These are phyloP conservation scores for Pristionchus pacificus DNA, from an alignment of 1,140 invertebrate species.

Conservation along the genomic window DNA sequence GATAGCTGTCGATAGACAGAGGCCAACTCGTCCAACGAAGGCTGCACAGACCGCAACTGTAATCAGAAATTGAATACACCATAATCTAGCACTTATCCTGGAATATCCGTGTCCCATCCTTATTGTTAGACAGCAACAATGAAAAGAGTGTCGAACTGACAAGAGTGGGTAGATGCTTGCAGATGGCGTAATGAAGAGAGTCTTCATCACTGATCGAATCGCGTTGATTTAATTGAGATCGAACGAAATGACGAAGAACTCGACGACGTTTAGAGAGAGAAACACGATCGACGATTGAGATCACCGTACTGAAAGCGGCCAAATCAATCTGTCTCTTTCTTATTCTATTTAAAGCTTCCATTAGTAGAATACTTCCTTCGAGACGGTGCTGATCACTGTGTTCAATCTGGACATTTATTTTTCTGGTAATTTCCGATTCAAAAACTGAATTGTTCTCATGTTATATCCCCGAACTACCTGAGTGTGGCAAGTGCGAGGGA, in stretches of 20 bases:
- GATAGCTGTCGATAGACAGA: constrained; percentile 39
- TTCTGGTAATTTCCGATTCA: too few species aligned
- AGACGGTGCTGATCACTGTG: too few species aligned
- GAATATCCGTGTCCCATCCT: too few species aligned
- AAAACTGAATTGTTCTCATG: not conserved
- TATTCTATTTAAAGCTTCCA: too few species aligned
- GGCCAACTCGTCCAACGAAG: not conserved
- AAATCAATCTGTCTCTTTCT: too few species aligned
- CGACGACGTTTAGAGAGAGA: constrained; percentile 11
- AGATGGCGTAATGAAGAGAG: constrained; percentile 15
- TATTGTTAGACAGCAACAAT: too few species aligned
- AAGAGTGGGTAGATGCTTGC: constrained; percentile 20
- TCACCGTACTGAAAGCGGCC: constrained; percentile 13
- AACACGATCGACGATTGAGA: constrained; percentile 36
- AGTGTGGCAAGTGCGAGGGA: constrained; percentile 29
- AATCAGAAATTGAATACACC: too few species aligned
- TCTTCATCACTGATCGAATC: constrained; percentile 4
- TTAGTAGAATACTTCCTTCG: too few species aligned
- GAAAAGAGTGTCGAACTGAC: constrained; percentile 2
- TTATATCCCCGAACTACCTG: constrained; percentile 16
- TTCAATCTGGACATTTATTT: too few species aligned
- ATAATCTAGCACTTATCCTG: too few species aligned
- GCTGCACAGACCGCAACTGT: not conserved
- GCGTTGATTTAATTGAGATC: not conserved
- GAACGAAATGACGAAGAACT: not conserved